Conservation (phyloP, 2,113 vertebrate genomes). For the Aphyosemion australe region DNA sequence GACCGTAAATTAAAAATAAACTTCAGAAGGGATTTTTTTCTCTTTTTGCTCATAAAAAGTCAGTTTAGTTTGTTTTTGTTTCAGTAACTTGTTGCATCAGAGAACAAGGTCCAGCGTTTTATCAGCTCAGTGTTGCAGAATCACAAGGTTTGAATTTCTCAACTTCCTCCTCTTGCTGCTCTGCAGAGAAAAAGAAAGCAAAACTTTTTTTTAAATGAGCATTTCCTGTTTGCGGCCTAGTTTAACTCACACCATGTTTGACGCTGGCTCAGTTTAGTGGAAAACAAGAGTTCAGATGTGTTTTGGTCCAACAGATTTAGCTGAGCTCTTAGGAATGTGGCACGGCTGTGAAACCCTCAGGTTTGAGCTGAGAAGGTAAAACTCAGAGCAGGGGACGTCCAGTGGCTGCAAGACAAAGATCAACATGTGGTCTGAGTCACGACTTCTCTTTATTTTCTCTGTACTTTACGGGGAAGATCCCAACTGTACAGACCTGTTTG, state of each 20-base stretch:
- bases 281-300: background rate
- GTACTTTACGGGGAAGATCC: background rate
- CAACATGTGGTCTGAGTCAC: background rate
- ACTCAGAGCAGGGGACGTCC: conserved; percentile 4
- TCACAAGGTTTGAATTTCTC: no score
- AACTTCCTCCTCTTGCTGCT: background rate
- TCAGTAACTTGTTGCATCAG: background rate
- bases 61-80: no score
- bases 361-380: background rate
- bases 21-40: no score
- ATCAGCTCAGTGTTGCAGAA: background rate
- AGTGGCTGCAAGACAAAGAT: background rate
- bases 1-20: no score
- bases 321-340: conserved; percentile 46
- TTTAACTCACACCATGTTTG: background rate
- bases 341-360: conserved; percentile 14
- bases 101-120: conserved; percentile 23
- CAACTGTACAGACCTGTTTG: background rate
- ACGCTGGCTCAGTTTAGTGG: background rate
- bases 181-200: background rate
- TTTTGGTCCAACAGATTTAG: background rate
- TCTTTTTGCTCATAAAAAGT: no score
- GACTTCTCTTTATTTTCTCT: background rate
- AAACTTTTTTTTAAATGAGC: background rate
- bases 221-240: conserved; percentile 39